Percentiles rank a stretch among this genome's conserved stretches.
These are phyloP conservation scores for Planococcus citri DNA, from an alignment of 1,140 invertebrate genomes.

Conservation along the genomic window DNA sequence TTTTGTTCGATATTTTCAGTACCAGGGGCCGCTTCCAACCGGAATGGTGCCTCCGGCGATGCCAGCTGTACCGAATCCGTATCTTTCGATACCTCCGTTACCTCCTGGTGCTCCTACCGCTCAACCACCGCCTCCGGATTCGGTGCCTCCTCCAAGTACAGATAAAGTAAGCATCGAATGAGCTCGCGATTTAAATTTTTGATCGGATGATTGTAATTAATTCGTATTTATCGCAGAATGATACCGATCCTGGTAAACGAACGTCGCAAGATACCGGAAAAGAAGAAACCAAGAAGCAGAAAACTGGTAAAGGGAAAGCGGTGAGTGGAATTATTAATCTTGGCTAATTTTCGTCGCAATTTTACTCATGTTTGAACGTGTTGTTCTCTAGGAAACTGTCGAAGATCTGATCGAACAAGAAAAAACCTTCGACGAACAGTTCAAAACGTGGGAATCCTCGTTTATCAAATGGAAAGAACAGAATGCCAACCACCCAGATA, in stretches of 20 bases:
- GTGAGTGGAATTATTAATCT: constrained; percentile 10
- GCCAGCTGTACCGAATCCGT: neutral
- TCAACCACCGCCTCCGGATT: constrained; percentile 23
- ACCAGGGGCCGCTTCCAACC: neutral
- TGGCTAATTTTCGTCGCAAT: constrained; percentile 18
- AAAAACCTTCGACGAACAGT: constrained; percentile 64
- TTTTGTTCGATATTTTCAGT: neutral
- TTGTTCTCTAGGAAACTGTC: constrained; percentile 27
- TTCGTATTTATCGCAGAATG: neutral
- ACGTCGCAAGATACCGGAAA: neutral
- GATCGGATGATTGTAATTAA: neutral
- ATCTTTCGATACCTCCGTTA: constrained; percentile 13
- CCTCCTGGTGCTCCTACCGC: constrained; percentile 28
- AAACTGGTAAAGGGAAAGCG: constrained; percentile 16
- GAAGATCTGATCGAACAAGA: constrained; percentile 47
- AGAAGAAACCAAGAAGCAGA: constrained; percentile 24
- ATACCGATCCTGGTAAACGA: neutral
- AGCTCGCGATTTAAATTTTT: neutral
- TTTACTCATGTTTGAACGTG: constrained; percentile 8
- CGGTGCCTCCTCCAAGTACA: constrained; percentile 31
- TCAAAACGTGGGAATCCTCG: constrained; percentile 70
- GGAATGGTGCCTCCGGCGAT: neutral
- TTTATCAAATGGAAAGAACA: constrained; percentile 73
- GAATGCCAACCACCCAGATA: constrained; percentile 73
- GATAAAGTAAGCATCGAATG: neutral